Conservation (phyloP, 2,113 vertebrate genomes). For the Tachysurus vachellii region DNA sequence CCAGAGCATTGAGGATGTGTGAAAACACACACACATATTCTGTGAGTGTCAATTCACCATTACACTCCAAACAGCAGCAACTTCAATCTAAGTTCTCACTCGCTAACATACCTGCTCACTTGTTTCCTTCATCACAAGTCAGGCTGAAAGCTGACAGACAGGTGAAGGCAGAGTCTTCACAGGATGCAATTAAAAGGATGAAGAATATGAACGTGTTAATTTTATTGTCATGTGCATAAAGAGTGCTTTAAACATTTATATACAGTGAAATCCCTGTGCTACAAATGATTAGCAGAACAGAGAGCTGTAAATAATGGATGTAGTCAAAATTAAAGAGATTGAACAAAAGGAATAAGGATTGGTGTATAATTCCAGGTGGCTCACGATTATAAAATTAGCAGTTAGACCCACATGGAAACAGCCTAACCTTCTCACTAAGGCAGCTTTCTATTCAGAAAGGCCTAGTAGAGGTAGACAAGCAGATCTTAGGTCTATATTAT, state of each 20-base stretch:
- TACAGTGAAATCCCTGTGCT: no score
- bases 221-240: no score
- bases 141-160: constrained; percentile 56
- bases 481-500: not conserved
- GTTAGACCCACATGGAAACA: constrained; percentile 21
- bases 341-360: constrained; percentile 49
- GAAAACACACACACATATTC: not conserved
- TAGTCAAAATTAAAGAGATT: constrained; percentile 53
- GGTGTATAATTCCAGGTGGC: constrained; percentile 26
- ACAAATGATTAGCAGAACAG: constrained; percentile 1
- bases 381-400: constrained; percentile 12
- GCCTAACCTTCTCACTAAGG: not conserved
- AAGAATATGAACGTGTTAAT: no score
- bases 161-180: constrained; percentile 65
- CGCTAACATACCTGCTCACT: not conserved
- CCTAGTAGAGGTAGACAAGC: not conserved
- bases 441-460: not conserved
- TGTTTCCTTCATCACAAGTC: constrained; percentile 8
- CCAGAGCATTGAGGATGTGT: not conserved
- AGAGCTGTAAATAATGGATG: no score
- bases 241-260: no score
- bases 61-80: not conserved
- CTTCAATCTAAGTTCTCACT: not conserved
- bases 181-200: constrained; percentile 57
- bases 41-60: not conserved